These are phyloP conservation scores for Lithophane semibrunnea DNA, from an alignment of 2,888 invertebrate genomes.

Conservation along the genomic window DNA sequence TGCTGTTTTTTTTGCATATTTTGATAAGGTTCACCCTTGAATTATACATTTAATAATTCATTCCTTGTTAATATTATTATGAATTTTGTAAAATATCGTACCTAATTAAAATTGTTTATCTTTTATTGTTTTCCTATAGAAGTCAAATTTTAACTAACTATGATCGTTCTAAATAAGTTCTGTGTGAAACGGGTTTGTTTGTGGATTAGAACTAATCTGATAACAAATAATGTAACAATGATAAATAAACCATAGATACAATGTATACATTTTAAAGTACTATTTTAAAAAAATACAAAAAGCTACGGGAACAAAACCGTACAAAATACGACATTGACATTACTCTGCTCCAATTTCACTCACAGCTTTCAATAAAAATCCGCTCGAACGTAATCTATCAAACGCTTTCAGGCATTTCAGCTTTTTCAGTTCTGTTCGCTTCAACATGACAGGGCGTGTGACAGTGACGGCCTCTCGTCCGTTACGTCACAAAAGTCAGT, in stretches of 20 bases:
- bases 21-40: neutral
- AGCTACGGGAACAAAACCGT: no score
- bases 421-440: slow-evolving; percentile 58
- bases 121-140: neutral
- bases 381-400: slow-evolving; percentile 55
- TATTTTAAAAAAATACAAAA: neutral
- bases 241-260: neutral
- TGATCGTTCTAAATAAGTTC: neutral
- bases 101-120: neutral
- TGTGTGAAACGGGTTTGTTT: neutral
- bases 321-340: neutral
- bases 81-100: neutral
- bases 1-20: neutral
- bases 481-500: slow-evolving; percentile 88
- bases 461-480: slow-evolving; percentile 85
- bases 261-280: neutral
- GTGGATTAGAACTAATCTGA: neutral
- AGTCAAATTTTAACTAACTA: neutral
- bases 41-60: neutral
- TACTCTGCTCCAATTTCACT: slow-evolving; percentile 5
- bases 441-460: slow-evolving; percentile 72
- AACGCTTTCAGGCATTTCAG: slow-evolving; percentile 57
- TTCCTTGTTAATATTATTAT: neutral
- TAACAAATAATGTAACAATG: neutral
- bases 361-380: slow-evolving; percentile 37